Base-by-base conservation (phyloP, 2,797 vertebrate genomes). In the Trachops cirrhosus region DNA sequence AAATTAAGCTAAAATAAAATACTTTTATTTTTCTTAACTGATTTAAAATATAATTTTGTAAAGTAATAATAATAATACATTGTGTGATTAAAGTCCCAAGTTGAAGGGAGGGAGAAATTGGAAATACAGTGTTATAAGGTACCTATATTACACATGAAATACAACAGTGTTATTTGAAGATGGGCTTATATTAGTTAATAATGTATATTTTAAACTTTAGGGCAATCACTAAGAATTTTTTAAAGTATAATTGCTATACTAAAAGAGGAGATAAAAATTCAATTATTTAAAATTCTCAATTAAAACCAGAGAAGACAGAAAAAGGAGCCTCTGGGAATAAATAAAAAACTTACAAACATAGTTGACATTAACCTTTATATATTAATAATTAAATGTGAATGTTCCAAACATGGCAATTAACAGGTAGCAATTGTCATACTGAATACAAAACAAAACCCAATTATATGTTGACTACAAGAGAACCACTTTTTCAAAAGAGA, bases 311-410 rank as follows among this genome's bases (percentile, higher is more conserved):
- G 44, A 86, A 78, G 26, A 16, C 5, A 88, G 29, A 91, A 54
- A 26, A 84, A 73, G 22, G 87, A 93, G 12, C 34, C 39, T 73
- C 29, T 39, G 15, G 54, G 67, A 91, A 87, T 73, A 87, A 57
- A 46, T 89, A 74, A 73, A 88, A 92, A 82, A 26, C 2, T 74
- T 78, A 77, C 18, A 86, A 84, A 67, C 34, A 71, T 59, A 70
- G 2, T 18, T 77, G 34, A 48, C 62, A 92, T 82, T 37, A 57
- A 77, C 22, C 34, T 21, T 57, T 50, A 79, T 59, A 44, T 78
- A 67, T 70, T 59, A 85, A 86, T 54, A 93, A 70, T 50, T 78
- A 89, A 89, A 94, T n/a, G 34, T 86, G 46, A 95, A 57, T 83
- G 18, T 5, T 75, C 57, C 68, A 85, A 93, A 62, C n/a, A 64